Evolutionary conservation across 2,888 invertebrate species (phyloP), one percentile per base, ranked within the genome.

Genomic region (Mythimna albipuncta): DNA sequence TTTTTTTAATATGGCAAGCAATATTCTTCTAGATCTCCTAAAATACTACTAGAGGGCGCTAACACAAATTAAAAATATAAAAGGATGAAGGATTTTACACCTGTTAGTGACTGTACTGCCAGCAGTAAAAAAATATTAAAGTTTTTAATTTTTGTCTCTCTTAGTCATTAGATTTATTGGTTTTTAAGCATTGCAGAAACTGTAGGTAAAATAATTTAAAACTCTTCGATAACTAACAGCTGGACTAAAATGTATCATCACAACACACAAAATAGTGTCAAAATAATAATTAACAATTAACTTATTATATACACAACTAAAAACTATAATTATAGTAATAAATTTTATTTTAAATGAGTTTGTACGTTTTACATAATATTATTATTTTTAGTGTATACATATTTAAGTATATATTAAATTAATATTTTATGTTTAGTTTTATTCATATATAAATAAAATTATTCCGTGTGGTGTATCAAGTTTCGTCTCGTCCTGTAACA

Each of bases 41-140:
- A 6, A 13, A 19, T 21, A 19, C 5, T 71, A 64, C 74, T 74
- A 92, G 92, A 88, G 88, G 89, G 82, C 87, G 75, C 54, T 79
- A 3, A 38, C 32, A 44, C 41, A 41, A 52, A 68, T 47, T 41
- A 21, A 63, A 61, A 32, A 81, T 68, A 58, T 72, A 75, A 77
- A 79, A 79, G 63, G 61, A 73, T 71, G 26, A 66, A 78, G 75
- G 67, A 74, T 79, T 83, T 81, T 70, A 74, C 75, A 83, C 80
- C 80, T 83, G 83, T 79, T 72, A 72, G 10, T 64, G 50, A 10
- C 10, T 35, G 65, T 75, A 50, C 64, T 81, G 65, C 84, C 81
- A 81, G 83, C 63, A 54, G 7, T 32, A 71, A 81, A 71, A 81
- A 83, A 64, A 38, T 35, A 1, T 11, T 41, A n/a, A 47, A 47